phyloP scores from a whole-genome alignment of 2,888 invertebrate genomes.

The Adineta ricciae region DNA sequence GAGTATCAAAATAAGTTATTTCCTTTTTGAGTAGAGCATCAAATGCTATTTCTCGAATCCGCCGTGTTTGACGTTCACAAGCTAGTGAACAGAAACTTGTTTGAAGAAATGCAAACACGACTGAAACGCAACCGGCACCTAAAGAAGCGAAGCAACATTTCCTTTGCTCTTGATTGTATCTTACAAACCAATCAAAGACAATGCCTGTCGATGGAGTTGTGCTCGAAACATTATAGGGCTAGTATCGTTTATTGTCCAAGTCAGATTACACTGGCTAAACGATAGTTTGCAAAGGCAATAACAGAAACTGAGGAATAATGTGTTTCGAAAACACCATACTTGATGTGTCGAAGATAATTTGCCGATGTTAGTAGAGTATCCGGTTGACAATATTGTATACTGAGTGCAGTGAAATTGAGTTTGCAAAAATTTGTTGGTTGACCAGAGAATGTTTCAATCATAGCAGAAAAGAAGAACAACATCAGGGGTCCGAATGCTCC shows the following conservation, averaged over 20 bases:
- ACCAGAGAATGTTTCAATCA: conserved; percentile 44
- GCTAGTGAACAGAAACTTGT: neutral
- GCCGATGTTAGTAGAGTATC: neutral
- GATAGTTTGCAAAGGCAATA: no score
- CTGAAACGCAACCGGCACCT: neutral
- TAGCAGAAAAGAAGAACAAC: conserved; percentile 47
- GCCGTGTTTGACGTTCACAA: neutral
- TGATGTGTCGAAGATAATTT: neutral
- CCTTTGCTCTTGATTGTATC: no score
- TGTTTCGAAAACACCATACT: no score
- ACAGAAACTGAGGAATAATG: no score
- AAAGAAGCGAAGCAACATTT: neutral
- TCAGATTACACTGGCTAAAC: neutral
- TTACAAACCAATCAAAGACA: neutral
- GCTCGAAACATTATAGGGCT: neutral
- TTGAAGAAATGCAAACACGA: neutral
- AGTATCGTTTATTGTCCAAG: neutral
- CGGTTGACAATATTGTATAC: neutral
- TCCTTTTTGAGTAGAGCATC: conserved; percentile 37
- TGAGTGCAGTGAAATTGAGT: neutral
- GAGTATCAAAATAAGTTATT: conserved; percentile 40
- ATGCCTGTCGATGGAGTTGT: neutral
- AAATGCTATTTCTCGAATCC: neutral
- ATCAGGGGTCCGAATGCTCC: conserved; percentile 44
- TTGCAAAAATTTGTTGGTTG: neutral